Evolutionary conservation across 2,797 vertebrate genomes (phyloP).

Genomic region (Rhynchotus rufescens): DNA sequence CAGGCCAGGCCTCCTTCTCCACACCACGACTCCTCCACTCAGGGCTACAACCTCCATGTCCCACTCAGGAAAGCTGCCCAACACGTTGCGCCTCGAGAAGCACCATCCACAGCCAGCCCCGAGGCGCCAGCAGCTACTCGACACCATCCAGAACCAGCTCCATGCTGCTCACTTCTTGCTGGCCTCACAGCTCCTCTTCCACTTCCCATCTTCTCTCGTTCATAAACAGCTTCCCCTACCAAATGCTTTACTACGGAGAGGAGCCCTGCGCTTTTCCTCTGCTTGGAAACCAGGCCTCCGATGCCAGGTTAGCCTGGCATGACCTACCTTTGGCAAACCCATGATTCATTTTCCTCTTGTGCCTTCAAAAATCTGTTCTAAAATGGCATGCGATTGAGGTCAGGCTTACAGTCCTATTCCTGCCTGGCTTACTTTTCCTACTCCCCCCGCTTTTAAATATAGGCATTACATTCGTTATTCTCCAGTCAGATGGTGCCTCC

Average conservation of each 20-base stretch:
- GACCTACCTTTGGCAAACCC: conserved; percentile 71
- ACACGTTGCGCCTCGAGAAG: background rate
- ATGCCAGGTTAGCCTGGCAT: conserved; percentile 48
- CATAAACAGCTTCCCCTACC: background rate
- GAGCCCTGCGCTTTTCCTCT: background rate
- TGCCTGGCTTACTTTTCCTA: conserved; percentile 62
- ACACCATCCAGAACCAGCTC: background rate
- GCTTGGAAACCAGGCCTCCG: background rate
- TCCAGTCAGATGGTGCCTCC: conserved; percentile 75
- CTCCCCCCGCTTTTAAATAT: conserved; percentile 68
- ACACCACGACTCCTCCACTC: background rate
- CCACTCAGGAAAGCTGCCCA: background rate
- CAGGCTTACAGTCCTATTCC: conserved; percentile 65
- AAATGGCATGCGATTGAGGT: conserved; percentile 56
- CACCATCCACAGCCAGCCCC: rapidly evolving
- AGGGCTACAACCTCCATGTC: background rate
- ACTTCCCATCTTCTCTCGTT: background rate
- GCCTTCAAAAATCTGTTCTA: conserved; percentile 36
- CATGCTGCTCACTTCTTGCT: background rate
- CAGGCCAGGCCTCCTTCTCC: background rate
- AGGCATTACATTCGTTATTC: conserved; percentile 39
- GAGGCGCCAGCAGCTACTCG: background rate
- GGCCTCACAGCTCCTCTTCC: background rate
- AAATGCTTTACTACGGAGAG: conserved; percentile 35
- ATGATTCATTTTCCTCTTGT: conserved; percentile 53